Percentiles rank a stretch among this genome's conserved stretches.
Evolutionary conservation across 2,888 invertebrate species (phyloP).

Genomic region (Rotaria magnacalcarata): DNA sequence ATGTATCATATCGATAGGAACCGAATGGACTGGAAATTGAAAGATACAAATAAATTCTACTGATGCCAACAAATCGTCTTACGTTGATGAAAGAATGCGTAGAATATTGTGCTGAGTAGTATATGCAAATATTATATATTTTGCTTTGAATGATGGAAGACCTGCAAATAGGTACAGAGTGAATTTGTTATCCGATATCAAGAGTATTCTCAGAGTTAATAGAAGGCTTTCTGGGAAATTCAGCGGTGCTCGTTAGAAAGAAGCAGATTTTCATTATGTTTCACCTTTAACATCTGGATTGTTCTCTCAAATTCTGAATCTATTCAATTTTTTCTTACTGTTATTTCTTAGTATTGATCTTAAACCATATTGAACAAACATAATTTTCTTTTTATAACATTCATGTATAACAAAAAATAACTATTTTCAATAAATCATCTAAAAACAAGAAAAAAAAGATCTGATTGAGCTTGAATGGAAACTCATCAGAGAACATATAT

Average conservation of each 20-base stretch:
- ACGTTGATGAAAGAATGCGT: neutral
- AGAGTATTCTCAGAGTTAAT: neutral
- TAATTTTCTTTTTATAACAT: neutral
- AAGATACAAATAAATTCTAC: neutral
- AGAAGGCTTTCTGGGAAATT: too few relatives aligned
- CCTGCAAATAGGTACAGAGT: neutral
- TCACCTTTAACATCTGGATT: too few relatives aligned
- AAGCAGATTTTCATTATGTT: too few relatives aligned
- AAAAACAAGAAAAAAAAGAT: neutral
- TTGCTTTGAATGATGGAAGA: neutral
- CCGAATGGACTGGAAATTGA: neutral
- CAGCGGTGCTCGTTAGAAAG: too few relatives aligned
- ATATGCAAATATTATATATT: neutral
- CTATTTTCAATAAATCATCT: neutral
- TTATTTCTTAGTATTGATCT: neutral
- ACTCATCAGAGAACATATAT: neutral
- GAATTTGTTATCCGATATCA: neutral
- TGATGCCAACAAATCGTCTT: neutral
- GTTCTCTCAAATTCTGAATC: too few relatives aligned
- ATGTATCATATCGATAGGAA: neutral
- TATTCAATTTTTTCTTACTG: neutral
- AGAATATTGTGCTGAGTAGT: neutral
- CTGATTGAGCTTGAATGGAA: neutral
- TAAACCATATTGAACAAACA: neutral
- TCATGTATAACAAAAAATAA: neutral